Conservation (phyloP, 2,797 vertebrate species). For the Pelodytes ibericus region DNA sequence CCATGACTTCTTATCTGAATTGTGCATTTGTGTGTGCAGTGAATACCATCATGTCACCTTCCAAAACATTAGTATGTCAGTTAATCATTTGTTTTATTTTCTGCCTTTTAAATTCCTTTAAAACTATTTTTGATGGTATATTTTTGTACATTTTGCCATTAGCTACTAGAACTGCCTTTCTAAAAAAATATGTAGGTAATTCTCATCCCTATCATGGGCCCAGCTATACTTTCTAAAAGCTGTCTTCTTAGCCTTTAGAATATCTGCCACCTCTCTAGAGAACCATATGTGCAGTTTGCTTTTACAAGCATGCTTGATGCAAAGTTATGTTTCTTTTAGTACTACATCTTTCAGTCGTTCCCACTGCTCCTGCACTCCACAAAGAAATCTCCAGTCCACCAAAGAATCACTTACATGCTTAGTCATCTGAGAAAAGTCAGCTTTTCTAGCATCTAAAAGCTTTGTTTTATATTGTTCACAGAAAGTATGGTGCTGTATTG, state of each 20-base stretch:
- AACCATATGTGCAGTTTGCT: constrained; percentile 36
- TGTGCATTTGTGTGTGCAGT: too few species aligned
- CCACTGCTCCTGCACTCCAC: constrained; percentile 65
- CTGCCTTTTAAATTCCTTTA: too few species aligned
- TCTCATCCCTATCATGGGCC: not conserved
- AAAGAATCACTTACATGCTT: not conserved
- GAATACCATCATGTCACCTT: too few species aligned
- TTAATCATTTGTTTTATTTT: too few species aligned
- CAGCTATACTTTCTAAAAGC: not conserved
- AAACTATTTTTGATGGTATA: too few species aligned
- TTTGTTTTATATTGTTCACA: not conserved
- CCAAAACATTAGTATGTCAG: too few species aligned
- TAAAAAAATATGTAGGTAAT: too few species aligned
- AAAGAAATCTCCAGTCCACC: constrained; percentile 66
- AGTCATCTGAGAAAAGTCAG: constrained; percentile 7
- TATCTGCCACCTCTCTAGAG: constrained; percentile 30
- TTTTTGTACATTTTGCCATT: too few species aligned
- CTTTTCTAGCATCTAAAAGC: constrained; percentile 1
- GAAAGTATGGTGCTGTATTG: not conserved
- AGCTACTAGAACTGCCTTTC: too few species aligned
- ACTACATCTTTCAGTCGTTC: constrained; percentile 32
- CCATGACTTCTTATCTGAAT: too few species aligned
- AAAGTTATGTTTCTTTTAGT: constrained; percentile 39
- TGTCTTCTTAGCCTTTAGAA: not conserved
- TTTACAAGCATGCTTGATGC: constrained; percentile 25